A percentile compares a stretch with the other conserved stretches of the same genome.
Evolutionary conservation across 2,888 invertebrate species (phyloP).

Genomic region (Macrosoma leucophasiata): DNA sequence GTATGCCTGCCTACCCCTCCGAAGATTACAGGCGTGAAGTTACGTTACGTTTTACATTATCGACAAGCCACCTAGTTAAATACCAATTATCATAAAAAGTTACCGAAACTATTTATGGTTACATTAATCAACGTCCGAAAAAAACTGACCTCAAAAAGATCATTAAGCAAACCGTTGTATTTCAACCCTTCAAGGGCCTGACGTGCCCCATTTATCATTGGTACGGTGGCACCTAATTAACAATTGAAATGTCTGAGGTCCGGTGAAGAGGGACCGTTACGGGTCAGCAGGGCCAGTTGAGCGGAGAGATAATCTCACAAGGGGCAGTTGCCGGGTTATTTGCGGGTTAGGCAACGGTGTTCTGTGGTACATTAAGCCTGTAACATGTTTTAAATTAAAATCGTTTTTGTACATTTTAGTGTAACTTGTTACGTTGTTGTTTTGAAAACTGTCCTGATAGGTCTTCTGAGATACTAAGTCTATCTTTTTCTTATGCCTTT

Average conservation of each 20-base stretch:
- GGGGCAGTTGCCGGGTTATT: slow-evolving; percentile 23
- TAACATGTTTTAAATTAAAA: no score
- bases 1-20: no score
- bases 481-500: no score
- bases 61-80: not conserved
- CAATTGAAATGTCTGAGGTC: slow-evolving; percentile 36
- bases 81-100: slow-evolving; percentile 27
- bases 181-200: slow-evolving; percentile 21
- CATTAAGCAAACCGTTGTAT: slow-evolving; percentile 26
- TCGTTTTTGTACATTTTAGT: no score
- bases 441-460: no score
- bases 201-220: slow-evolving; percentile 35
- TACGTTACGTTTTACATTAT: no score
- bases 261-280: slow-evolving; percentile 14
- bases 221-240: slow-evolving; percentile 36
- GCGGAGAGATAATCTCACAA: slow-evolving; percentile 21
- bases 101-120: slow-evolving; percentile 29
- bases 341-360: no score
- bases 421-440: no score
- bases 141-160: slow-evolving; percentile 20
- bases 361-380: no score
- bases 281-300: slow-evolving; percentile 22
- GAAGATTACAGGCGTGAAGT: no score
- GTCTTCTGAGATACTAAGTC: no score
- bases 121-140: slow-evolving; percentile 11